Conservation (phyloP, 1,140 invertebrate genomes). For the Spodoptera frugiperda region DNA sequence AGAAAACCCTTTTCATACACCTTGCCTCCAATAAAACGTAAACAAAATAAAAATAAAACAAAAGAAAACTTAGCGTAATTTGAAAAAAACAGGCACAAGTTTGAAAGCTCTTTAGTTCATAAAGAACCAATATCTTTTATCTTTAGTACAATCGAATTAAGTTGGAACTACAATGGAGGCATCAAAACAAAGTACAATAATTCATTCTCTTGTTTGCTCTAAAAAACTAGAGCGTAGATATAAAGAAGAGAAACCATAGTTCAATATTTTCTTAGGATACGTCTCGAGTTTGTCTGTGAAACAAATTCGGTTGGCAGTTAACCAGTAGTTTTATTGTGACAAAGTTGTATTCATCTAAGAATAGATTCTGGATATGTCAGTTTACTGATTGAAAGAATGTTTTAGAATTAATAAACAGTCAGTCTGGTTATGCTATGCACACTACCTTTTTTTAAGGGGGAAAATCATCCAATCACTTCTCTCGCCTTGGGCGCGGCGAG, state of each 20-base stretch:
- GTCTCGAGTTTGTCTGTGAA: neutral
- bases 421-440: too few relatives aligned
- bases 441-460: too few relatives aligned
- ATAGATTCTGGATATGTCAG: too few relatives aligned
- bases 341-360: neutral
- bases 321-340: neutral
- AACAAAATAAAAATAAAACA: too few relatives aligned
- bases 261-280: slow-evolving; percentile 18
- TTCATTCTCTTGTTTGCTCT: slow-evolving; percentile 39
- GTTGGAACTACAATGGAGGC: slow-evolving; percentile 11
- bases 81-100: neutral
- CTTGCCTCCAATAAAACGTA: too few relatives aligned
- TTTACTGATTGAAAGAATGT: too few relatives aligned
- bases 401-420: too few relatives aligned
- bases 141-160: slow-evolving; percentile 22
- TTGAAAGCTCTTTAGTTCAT: neutral
- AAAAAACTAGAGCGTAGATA: slow-evolving; percentile 20
- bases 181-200: slow-evolving; percentile 45
- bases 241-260: slow-evolving; percentile 16
- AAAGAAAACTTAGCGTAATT: neutral
- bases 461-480: too few relatives aligned
- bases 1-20: too few relatives aligned
- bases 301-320: neutral
- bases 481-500: too few relatives aligned
- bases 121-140: slow-evolving; percentile 42